Base-by-base conservation (phyloP, 2,888 invertebrate genomes). In the Pollenia griseotomentosa region DNA sequence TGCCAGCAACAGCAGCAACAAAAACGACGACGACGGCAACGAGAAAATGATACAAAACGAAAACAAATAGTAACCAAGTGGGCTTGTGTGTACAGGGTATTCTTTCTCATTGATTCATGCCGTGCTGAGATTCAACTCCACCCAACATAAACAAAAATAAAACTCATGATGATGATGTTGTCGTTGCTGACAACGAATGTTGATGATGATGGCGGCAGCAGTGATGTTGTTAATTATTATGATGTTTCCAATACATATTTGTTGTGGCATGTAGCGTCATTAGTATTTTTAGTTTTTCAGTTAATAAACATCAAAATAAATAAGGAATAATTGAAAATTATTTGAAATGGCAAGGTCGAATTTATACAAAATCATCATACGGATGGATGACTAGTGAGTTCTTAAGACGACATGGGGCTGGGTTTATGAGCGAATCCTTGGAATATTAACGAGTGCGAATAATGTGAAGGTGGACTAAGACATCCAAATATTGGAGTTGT, bases 201-300 rank as follows among this genome's bases (percentile, higher is more conserved):
- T 66, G 11, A 23, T 55, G 71, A 33, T 53, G 61, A 14, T 48
- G 78, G 2, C 14, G 19, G 7, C 23, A 55, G 12, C 14, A 33
- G 14, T 11, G 23, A n/a, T 78, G 46, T 48, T 19, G 14, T 33
- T 44, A 55, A 0, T 73, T 40, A 73, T 83, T 40, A 63, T 63
- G 77, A 70, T 77, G 70, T 63, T 70, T 70, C 8, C 55, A 63
- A 70, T 74, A n/a, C n/a, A n/a, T n/a, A 83, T 55, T 75, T 83
- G 77, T 63, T 77, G 70, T 63, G 77, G 77, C 63, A 71, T 83
- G 46, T 63, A 70, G 70, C 55, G 19, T 83, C 83, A 77, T 77
- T 77, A 83, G 77, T 48, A 77, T 44, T 77, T 77, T 63, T 40
- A 46, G n/a, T 70, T 81, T 33, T 82, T 53, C 42, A 14, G 33